These are phyloP conservation scores for Botia kubotai DNA, from an alignment of 2,797 vertebrate genomes.

Conservation along the genomic window DNA sequence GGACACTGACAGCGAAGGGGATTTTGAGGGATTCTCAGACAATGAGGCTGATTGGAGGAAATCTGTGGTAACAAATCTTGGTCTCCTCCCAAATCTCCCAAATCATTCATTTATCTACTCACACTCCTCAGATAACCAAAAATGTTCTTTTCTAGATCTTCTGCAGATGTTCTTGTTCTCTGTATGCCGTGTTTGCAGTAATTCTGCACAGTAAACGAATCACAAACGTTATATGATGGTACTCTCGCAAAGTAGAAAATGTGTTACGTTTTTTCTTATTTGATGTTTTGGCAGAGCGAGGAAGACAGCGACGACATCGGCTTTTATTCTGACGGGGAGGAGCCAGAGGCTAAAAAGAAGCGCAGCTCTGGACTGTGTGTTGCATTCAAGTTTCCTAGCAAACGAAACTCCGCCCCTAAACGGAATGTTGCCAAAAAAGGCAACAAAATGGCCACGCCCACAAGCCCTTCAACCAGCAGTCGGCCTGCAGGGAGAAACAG, in stretches of 20 bases:
- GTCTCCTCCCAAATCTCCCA: no score
- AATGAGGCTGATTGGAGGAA: constrained; percentile 64
- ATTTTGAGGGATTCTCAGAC: constrained; percentile 86
- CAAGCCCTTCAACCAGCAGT: constrained; percentile 36
- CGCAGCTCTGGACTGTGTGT: constrained; percentile 85
- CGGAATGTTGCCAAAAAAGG: constrained; percentile 52
- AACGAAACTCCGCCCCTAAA: constrained; percentile 72
- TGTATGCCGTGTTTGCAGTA: neutral
- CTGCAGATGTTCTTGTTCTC: no score
- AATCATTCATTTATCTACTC: neutral
- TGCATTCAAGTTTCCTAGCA: constrained; percentile 90
- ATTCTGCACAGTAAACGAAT: neutral
- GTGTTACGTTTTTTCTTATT: neutral
- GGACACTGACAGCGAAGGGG: constrained; percentile 88
- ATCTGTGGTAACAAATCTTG: constrained; percentile 34
- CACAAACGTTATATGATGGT: neutral
- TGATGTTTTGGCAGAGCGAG: constrained; percentile 68
- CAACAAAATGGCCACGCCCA: constrained; percentile 52
- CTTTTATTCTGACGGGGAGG: constrained; percentile 78
- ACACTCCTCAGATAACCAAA: neutral
- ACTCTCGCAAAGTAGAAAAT: no score
- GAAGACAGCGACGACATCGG: constrained; percentile 73
- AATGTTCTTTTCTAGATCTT: no score
- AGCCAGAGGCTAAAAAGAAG: constrained; percentile 70
- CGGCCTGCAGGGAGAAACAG: constrained; percentile 42